Evolutionary conservation across 2,888 invertebrate species (phyloP).

Genomic region (Drosophila birchii): DNA sequence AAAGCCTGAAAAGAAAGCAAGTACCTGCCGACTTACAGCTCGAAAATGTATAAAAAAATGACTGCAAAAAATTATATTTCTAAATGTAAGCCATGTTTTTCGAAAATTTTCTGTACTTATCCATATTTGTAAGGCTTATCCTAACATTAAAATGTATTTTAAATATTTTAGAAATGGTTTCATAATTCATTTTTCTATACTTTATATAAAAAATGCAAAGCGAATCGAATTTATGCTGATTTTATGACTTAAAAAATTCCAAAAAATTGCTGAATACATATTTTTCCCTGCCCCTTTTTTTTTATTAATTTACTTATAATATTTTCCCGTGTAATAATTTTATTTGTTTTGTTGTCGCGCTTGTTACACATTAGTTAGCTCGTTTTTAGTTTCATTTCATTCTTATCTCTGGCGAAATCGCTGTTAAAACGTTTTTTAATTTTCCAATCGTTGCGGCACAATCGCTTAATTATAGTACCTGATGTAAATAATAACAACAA

Average conservation of each 20-base stretch:
- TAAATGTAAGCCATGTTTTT: no score
- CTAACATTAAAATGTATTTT: background rate
- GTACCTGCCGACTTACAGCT: background rate
- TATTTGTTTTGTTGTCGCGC: constrained; percentile 66
- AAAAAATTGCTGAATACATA: background rate
- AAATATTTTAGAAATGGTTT: background rate
- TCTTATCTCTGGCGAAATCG: constrained; percentile 70
- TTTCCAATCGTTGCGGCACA: constrained; percentile 70
- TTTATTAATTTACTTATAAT: rapidly evolving
- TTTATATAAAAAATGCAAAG: background rate
- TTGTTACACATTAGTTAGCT: constrained; percentile 57
- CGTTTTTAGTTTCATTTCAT: constrained; percentile 15
- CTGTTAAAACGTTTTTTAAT: constrained; percentile 75
- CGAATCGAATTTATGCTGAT: no score
- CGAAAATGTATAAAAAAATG: background rate
- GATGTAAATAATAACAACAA: constrained; percentile 41
- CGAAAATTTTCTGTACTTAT: no score
- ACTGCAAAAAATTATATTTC: no score
- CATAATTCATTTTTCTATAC: background rate
- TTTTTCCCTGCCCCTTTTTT: background rate
- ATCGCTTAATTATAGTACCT: constrained; percentile 76
- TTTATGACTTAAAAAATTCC: background rate
- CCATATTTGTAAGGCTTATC: no score
- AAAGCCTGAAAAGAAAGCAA: background rate
- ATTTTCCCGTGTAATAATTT: constrained; percentile 53